A percentile compares a stretch with the other conserved stretches of the same genome.
These are phyloP conservation scores for Uromys caudimaculatus DNA, from an alignment of 2,797 vertebrate species.

Conservation along the genomic window DNA sequence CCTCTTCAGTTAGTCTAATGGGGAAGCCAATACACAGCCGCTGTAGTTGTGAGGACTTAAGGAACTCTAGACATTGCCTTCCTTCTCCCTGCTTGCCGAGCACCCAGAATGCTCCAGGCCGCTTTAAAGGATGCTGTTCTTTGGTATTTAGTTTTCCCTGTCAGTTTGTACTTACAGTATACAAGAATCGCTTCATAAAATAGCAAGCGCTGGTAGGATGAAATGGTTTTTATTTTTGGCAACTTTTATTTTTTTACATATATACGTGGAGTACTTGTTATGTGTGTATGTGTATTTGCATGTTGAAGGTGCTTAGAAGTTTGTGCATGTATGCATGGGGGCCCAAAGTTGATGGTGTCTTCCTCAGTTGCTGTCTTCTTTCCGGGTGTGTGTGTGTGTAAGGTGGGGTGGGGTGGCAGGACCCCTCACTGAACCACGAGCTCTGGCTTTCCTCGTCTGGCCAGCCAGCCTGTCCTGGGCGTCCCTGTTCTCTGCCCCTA, in stretches of 20 bases:
- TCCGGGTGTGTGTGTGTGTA: no score
- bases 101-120: not conserved
- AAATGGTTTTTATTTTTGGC: conserved; percentile 8
- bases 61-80: not conserved
- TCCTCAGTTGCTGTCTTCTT: not conserved
- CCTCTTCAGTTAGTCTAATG: not conserved
- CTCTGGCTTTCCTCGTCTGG: not conserved
- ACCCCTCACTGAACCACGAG: not conserved
- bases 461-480: not conserved
- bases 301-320: not conserved
- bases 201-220: not conserved
- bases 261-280: not conserved
- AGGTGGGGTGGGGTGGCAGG: no score
- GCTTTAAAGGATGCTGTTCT: not conserved
- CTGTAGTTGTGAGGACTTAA: not conserved
- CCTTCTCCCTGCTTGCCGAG: no score
- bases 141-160: not conserved
- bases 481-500: not conserved
- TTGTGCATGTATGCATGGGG: not conserved
- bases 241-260: not conserved
- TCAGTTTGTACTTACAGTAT: not conserved
- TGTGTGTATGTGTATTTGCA: not conserved
- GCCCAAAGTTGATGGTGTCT: not conserved
- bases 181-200: conserved; percentile 29
- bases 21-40: not conserved